Evolutionary conservation across 2,113 vertebrate species (phyloP).

Genomic region (Cairina moschata): DNA sequence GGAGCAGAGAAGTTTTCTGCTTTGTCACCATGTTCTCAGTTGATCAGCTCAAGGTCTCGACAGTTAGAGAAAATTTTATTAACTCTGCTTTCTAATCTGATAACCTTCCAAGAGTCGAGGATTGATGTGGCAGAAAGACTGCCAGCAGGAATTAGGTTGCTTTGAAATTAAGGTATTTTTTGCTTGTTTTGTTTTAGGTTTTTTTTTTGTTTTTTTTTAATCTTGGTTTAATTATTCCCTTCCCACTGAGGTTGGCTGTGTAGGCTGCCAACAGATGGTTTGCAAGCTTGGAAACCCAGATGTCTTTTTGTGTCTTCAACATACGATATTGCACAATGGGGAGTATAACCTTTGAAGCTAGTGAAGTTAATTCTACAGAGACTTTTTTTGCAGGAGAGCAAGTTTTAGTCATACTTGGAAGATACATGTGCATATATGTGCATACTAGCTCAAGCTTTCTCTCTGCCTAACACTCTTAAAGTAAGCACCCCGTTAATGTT

Average conservation of each 20-base stretch:
- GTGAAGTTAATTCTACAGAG: not conserved
- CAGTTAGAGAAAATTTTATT: not conserved
- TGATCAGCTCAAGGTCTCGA: not conserved
- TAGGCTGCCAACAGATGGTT: not conserved
- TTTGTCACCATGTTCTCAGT: not conserved
- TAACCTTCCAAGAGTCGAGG: not conserved
- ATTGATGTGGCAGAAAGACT: not conserved
- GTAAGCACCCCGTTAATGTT: not conserved
- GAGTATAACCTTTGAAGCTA: not conserved
- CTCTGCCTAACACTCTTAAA: not conserved
- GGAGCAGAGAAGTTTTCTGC: not conserved
- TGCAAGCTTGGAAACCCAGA: not conserved
- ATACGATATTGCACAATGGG: not conserved
- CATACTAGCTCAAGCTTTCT: not conserved
- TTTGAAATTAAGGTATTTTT: not conserved
- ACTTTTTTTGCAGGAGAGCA: not conserved
- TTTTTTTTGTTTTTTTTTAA: not conserved
- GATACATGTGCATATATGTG: not conserved
- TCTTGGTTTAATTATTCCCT: not conserved
- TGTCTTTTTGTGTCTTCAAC: not conserved
- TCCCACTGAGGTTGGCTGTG: not conserved
- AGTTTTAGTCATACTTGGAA: not conserved
- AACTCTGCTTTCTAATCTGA: not conserved
- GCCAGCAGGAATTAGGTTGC: not conserved
- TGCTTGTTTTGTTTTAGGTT: no score